Evolutionary conservation across 2,113 vertebrate genomes (phyloP).

Genomic region (Bagarius yarrelli): DNA sequence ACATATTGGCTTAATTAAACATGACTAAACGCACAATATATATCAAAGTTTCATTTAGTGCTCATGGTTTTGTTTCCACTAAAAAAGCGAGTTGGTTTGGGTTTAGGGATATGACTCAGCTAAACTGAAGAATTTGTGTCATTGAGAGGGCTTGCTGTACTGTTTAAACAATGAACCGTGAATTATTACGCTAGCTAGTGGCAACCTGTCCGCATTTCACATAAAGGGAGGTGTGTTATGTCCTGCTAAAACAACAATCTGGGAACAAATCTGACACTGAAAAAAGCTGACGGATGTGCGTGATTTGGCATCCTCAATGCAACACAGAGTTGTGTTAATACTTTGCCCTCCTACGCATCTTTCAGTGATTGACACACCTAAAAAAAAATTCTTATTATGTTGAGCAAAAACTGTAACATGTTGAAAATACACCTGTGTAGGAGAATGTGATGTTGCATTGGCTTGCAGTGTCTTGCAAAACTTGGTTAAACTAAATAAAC

Average conservation of each 20-base stretch:
- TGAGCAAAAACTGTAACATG: constrained; percentile 34
- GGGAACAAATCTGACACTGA: constrained; percentile 44
- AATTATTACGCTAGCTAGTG: constrained; percentile 54
- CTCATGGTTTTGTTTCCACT: not conserved
- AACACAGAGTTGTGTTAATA: constrained; percentile 40
- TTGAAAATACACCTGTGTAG: constrained; percentile 36
- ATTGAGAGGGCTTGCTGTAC: constrained; percentile 50
- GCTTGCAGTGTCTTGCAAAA: constrained; percentile 12
- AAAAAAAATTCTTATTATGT: constrained; percentile 36
- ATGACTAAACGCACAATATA: not conserved
- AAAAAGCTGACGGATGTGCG: constrained; percentile 34
- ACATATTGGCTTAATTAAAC: not conserved
- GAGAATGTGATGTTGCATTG: constrained; percentile 3
- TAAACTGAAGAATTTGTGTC: constrained; percentile 54
- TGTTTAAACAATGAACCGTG: constrained; percentile 46
- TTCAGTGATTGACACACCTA: constrained; percentile 27
- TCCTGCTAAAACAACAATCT: constrained; percentile 44
- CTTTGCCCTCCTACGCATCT: constrained; percentile 29
- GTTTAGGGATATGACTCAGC: constrained; percentile 50
- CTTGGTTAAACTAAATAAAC: constrained; percentile 20
- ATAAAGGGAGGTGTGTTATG: constrained; percentile 46
- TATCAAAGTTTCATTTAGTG: not conserved
- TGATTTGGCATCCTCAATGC: constrained; percentile 41
- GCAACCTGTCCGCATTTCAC: constrained; percentile 55
- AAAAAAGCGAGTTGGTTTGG: constrained; percentile 37